Evolutionary conservation across 2,113 vertebrate genomes (phyloP).

Genomic region (Xenus cinereus): DNA sequence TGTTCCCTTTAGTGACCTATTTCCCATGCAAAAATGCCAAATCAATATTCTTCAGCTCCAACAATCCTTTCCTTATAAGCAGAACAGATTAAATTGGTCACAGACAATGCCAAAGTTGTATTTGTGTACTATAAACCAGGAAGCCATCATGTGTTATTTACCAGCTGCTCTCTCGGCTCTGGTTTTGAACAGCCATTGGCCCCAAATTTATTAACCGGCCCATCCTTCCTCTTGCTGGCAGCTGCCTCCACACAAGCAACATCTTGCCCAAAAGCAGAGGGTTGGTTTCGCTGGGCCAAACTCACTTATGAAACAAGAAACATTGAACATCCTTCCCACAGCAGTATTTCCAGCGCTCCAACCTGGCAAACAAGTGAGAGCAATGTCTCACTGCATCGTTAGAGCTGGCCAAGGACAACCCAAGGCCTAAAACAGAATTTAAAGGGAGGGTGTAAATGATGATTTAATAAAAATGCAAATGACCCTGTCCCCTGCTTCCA

Average conservation of each 20-base stretch:
- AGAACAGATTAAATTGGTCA: neutral
- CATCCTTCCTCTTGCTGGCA: fast-evolving
- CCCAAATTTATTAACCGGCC: neutral
- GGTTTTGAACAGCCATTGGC: neutral
- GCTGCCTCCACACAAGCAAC: neutral
- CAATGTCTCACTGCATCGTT: fast-evolving
- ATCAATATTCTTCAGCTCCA: neutral
- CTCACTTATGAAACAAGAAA: neutral
- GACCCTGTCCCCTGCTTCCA: neutral
- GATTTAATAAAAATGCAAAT: neutral
- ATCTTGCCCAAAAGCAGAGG: neutral
- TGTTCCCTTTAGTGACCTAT: neutral
- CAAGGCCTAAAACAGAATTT: neutral
- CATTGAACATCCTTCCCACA: neutral
- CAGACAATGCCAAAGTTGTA: neutral
- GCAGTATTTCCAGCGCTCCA: neutral
- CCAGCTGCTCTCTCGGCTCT: neutral
- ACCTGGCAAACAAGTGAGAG: fast-evolving
- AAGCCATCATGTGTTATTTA: neutral
- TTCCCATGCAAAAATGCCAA: neutral
- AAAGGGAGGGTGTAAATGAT: neutral
- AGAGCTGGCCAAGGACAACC: neutral
- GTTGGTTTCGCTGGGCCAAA: neutral
- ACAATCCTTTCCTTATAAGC: neutral
- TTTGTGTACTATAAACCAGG: neutral